Percentiles rank a stretch among this genome's conserved stretches.
These are phyloP conservation scores for Punctoribates punctum DNA, from an alignment of 2,888 invertebrate species.

Conservation along the genomic window DNA sequence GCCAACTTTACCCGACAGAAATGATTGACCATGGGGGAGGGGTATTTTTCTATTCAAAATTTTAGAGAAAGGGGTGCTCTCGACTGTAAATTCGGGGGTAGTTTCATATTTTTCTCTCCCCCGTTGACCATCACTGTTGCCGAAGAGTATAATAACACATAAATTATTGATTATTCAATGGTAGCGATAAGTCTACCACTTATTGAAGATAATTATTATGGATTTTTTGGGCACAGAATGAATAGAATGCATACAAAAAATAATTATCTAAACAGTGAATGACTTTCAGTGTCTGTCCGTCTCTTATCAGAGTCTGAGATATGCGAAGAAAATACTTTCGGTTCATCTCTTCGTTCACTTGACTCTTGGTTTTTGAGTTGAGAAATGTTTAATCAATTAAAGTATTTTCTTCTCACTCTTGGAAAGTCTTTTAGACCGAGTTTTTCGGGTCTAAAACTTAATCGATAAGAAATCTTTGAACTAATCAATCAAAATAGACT, in stretches of 20 bases:
- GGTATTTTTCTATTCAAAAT: no score
- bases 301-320: not conserved
- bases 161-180: constrained; percentile 33
- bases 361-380: no score
- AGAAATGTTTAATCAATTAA: not conserved
- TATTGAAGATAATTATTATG: constrained; percentile 22
- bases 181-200: constrained; percentile 7
- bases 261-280: not conserved
- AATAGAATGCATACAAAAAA: not conserved
- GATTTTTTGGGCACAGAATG: not conserved
- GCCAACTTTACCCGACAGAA: no score
- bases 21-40: no score
- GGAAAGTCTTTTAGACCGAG: not conserved
- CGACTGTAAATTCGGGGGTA: no score
- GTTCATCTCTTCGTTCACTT: no score
- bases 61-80: no score
- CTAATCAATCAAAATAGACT: not conserved
- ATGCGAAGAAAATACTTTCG: not conserved
- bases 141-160: not conserved
- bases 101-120: no score
- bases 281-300: not conserved
- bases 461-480: not conserved
- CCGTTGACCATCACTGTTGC: not conserved
- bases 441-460: not conserved
- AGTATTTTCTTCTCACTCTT: not conserved